Conservation (phyloP, 1,140 invertebrate species). For the Anoplolepis gracilipes region DNA sequence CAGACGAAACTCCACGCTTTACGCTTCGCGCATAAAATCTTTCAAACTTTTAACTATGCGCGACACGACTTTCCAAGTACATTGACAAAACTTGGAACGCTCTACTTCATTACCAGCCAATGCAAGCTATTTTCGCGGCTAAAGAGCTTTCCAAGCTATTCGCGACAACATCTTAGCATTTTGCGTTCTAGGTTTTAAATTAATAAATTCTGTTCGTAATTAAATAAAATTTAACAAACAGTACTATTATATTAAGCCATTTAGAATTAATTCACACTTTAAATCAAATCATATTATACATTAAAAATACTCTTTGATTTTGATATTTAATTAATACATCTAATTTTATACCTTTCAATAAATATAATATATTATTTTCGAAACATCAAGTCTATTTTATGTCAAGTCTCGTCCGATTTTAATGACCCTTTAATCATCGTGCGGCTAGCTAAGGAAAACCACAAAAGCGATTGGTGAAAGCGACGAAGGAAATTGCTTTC, state of each 20-base stretch:
- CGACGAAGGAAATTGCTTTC: constrained; percentile 50
- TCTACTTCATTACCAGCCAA: constrained; percentile 53
- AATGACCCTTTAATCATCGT: constrained; percentile 31
- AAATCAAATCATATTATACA: too few species aligned
- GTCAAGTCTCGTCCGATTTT: constrained; percentile 31
- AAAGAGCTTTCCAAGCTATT: constrained; percentile 34
- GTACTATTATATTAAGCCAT: too few species aligned
- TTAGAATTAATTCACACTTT: not conserved
- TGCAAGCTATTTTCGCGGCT: constrained; percentile 24
- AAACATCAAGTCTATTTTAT: constrained; percentile 2
- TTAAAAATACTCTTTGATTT: too few species aligned
- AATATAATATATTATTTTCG: not conserved
- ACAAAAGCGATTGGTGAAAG: constrained; percentile 46
- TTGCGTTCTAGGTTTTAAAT: not conserved
- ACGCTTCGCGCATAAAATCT: constrained; percentile 43
- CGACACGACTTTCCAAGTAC: constrained; percentile 48
- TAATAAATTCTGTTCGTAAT: constrained; percentile 10
- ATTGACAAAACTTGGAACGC: constrained; percentile 39
- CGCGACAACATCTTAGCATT: not conserved
- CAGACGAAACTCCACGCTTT: constrained; percentile 56
- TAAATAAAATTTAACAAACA: constrained; percentile 4
- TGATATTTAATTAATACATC: not conserved
- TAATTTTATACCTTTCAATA: not conserved
- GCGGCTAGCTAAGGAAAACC: constrained; percentile 13
- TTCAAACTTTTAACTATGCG: constrained; percentile 58